Evolutionary conservation across 2,888 invertebrate genomes (phyloP), one percentile per base, ranked within the genome.

Genomic region (Meiosimyza platycephala): DNA sequence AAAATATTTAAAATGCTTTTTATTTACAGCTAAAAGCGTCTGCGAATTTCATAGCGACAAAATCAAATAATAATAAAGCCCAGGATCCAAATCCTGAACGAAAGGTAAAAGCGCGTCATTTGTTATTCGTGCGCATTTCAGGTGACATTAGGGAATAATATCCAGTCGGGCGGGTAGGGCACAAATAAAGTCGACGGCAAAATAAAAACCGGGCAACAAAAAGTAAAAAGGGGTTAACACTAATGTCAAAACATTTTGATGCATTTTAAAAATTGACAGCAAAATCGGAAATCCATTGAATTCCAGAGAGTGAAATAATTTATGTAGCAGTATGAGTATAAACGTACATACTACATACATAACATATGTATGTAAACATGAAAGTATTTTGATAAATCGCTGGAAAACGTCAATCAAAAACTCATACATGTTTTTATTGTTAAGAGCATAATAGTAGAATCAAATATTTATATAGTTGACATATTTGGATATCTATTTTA

Each of bases 11-110:
- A 70, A 70, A 47, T 33, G 40, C 70, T 70, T 70, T 70, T 70
- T 51, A 70, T 62, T 60, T 62, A 54, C 62, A 60, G 18, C 51
- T 70, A 62, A 70, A 70, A 70, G 70, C 70, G 54, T 70, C 52
- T 48, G 59, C n/a, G 64, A 16, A 47, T 51, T 68, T 16, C 50
- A 16, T 18, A 55, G 47, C 57, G 57, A 40, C 40, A 40, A 70
- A 70, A 70, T 70, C 70, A 70, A 70, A 70, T 70, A 70, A 70
- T 70, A 70, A 70, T 70, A 62, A 70, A 62, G 70, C 62, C 52
- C 15, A 22, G 33, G 9, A 40, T 40, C 9, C 40, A 9, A 40
- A 40, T 40, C 40, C 40, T 40, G 40, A 52, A 28, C 40, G 9
- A 2, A 40, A 2, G 40, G 40, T 1, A 40, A 40, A 40, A 40